phyloP scores from a whole-genome alignment of 2,888 invertebrate species.

The Netelia melanura region DNA sequence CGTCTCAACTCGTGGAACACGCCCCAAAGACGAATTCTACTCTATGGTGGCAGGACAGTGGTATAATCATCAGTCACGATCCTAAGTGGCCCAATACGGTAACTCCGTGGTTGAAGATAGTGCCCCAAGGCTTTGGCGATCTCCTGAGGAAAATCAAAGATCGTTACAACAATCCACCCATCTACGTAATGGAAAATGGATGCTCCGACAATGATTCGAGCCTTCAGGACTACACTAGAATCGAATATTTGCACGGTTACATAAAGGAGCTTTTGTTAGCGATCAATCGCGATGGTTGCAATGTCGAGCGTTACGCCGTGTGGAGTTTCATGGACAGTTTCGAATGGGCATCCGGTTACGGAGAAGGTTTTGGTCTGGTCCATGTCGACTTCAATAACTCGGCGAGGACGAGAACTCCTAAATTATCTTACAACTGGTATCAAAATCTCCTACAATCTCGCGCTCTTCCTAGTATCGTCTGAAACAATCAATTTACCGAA shows the following conservation, averaged over 20 bases:
- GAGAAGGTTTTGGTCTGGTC: conserved; percentile 89
- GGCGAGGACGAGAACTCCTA: conserved; percentile 87
- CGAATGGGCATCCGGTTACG: conserved; percentile 88
- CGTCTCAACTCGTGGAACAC: conserved; percentile 69
- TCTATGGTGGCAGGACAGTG: conserved; percentile 77
- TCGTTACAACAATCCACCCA: conserved; percentile 80
- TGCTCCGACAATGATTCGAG: conserved; percentile 75
- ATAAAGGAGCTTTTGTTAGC: conserved; percentile 85
- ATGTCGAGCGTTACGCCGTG: conserved; percentile 86
- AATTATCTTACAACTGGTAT: conserved; percentile 87
- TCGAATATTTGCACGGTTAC: conserved; percentile 82
- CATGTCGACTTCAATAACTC: conserved; percentile 88
- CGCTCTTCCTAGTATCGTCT: conserved; percentile 76
- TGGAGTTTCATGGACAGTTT: conserved; percentile 90
- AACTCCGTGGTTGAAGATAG: conserved; percentile 87
- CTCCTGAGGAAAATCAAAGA: conserved; percentile 82
- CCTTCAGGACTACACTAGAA: conserved; percentile 74
- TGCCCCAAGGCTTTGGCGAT: conserved; percentile 84
- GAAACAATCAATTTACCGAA: not conserved
- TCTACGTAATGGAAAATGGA: conserved; percentile 84
- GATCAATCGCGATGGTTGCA: conserved; percentile 84
- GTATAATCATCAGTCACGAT: conserved; percentile 86
- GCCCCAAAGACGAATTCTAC: conserved; percentile 43
- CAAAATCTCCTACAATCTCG: conserved; percentile 85
- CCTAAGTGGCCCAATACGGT: conserved; percentile 88